Evolutionary conservation across 2,113 vertebrate species (phyloP).

Genomic region (Tichodroma muraria): DNA sequence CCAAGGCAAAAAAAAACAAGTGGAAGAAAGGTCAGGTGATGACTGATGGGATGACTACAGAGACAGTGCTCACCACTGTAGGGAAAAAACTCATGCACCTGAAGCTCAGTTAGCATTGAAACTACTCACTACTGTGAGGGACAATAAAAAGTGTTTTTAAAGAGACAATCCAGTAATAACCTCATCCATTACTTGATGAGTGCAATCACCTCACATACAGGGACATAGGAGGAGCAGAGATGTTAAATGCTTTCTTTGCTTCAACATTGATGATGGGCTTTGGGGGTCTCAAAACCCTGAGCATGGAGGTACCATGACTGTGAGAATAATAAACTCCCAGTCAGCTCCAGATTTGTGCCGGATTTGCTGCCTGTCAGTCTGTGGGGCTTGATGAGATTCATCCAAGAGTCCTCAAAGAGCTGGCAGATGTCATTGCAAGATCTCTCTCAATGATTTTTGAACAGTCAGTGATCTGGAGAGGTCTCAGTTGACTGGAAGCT

Average conservation of each 20-base stretch:
- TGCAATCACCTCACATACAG: not conserved
- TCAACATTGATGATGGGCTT: not conserved
- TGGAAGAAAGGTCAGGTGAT: not conserved
- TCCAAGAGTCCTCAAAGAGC: not conserved
- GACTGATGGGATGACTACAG: not conserved
- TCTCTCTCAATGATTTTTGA: not conserved
- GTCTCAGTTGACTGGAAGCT: not conserved
- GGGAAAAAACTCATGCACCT: not conserved
- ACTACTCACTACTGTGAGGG: not conserved
- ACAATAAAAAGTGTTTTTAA: not conserved
- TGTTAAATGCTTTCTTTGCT: not conserved
- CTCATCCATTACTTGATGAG: not conserved
- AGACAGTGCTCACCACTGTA: not conserved
- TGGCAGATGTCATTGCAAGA: not conserved
- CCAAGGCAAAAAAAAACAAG: not conserved
- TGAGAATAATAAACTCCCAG: not conserved
- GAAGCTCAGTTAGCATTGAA: not conserved
- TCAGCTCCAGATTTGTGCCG: not conserved
- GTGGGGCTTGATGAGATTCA: not conserved
- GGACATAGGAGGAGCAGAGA: not conserved
- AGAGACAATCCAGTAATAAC: not conserved
- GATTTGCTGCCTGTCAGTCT: not conserved
- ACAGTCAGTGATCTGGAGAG: not conserved
- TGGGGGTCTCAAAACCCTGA: not conserved
- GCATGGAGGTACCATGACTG: not conserved